Percentiles rank a stretch among this genome's conserved stretches.
Evolutionary conservation across 2,888 invertebrate species (phyloP).

Genomic region (Monoplex corrugatus): DNA sequence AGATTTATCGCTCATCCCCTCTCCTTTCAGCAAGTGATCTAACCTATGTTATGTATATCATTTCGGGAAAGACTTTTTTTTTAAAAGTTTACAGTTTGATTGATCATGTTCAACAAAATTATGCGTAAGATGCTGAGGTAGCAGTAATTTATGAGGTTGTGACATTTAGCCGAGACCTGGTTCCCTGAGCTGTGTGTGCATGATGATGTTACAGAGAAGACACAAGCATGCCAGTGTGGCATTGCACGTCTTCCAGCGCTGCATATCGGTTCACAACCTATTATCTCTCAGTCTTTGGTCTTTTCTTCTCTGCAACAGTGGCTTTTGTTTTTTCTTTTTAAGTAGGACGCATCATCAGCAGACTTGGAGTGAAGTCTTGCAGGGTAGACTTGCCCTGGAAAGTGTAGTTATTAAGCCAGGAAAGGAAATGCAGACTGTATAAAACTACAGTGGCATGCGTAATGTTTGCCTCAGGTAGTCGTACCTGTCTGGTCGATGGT

Average conservation of each 20-base stretch:
- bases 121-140: slow-evolving; percentile 29
- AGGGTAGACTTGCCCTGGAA: too few species aligned
- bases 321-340: too few species aligned
- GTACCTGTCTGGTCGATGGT: neutral
- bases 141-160: slow-evolving; percentile 21
- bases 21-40: neutral
- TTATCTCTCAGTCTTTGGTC: neutral
- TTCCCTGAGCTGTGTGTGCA: slow-evolving; percentile 12
- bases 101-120: slow-evolving; percentile 14
- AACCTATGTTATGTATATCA: neutral
- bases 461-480: neutral
- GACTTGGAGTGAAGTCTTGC: neutral
- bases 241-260: neutral
- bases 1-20: neutral
- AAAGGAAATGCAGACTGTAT: too few species aligned
- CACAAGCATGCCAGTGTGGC: neutral
- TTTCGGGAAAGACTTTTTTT: too few species aligned
- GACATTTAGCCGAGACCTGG: slow-evolving; percentile 17
- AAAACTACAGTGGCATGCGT: neutral
- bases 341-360: neutral
- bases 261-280: neutral
- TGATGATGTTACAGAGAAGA: neutral
- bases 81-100: neutral
- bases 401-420: too few species aligned
- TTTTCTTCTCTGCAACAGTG: neutral